Conservation (phyloP, 2,888 invertebrate species). For the Rhingia campestris region DNA sequence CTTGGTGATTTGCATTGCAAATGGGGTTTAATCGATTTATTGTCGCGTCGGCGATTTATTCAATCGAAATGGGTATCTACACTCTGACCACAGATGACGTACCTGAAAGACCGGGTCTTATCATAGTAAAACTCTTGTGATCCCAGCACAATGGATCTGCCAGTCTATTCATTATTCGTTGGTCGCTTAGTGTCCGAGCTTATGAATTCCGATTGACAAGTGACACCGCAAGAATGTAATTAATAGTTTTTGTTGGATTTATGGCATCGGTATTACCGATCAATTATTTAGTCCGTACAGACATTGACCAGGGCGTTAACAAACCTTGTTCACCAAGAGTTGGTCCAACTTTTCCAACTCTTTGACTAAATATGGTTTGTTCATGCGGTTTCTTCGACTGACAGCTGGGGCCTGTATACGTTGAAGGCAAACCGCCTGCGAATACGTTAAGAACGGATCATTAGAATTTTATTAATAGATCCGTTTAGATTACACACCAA, state of each 20-base stretch:
- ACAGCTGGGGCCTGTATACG: neutral
- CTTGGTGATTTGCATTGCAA: constrained; percentile 58
- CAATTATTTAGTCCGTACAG: constrained; percentile 16
- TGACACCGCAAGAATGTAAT: constrained; percentile 18
- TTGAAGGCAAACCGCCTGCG: constrained; percentile 45
- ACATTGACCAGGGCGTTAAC: constrained; percentile 36
- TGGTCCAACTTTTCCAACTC: neutral
- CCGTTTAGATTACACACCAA: constrained; percentile 41
- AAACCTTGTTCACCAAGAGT: constrained; percentile 8
- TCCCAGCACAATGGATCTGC: constrained; percentile 9
- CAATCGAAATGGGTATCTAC: constrained; percentile 17
- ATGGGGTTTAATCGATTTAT: constrained; percentile 65
- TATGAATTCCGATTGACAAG: constrained; percentile 8
- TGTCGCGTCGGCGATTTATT: constrained; percentile 39
- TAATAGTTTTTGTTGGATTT: constrained; percentile 24
- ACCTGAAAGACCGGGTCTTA: constrained; percentile 4
- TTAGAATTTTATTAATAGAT: constrained; percentile 53
- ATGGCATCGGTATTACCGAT: constrained; percentile 22
- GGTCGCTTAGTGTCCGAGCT: neutral
- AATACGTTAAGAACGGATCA: neutral
- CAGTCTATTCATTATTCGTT: constrained; percentile 2
- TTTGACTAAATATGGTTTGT: constrained; percentile 1
- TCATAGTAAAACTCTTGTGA: neutral
- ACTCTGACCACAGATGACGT: neutral
- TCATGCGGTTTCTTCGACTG: neutral